Evolutionary conservation across 2,113 vertebrate genomes (phyloP), one percentile per base, ranked within the genome.

Genomic region (Ochotona princeps): DNA sequence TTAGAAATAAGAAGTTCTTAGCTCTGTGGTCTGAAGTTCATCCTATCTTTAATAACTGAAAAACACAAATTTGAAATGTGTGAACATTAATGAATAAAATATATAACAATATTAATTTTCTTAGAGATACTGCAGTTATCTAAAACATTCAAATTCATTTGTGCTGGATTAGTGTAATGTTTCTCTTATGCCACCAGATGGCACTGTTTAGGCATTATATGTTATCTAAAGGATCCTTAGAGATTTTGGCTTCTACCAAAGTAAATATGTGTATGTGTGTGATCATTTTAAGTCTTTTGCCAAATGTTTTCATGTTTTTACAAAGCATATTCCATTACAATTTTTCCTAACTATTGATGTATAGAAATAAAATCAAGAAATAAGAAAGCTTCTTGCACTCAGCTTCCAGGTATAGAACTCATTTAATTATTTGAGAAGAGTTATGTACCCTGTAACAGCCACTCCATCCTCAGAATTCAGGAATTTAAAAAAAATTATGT

Each of bases 101-200:
- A 25, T 85, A 30, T 15, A 35, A 51, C 1, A 79, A 84, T 82
- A 38, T 32, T 83, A 67, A 38, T 89, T 86, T 93, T 79, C 28
- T 92, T 28, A 67, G 2, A 1, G 5, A 79, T 20, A 4, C 67
- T 75, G 0, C 9, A 86, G 81, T 78, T 92, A 79, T 74, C 65
- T 54, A 30, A 72, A 74, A 61, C 9, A 65, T 65, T 54, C 74
- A 7, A 67, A 38, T 49, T 63, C 72, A 83, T 85, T 90, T 94
- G 25, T 38, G 20, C 15, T 82, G 51, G 18, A 28, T 84, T 65
- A 70, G 69, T 94, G 74, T 83, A 95, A 61, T 17, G 65, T 73
- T 90, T n/a, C 25, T 14, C 78, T 1, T 30, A 1, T 83, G 10
- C 91, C 95, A 96, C 80, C 79, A 95, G 94, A 94, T 94, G 96